These are phyloP conservation scores for Lutjanus argentimaculatus DNA, from an alignment of 2,797 vertebrate species.

Conservation along the genomic window DNA sequence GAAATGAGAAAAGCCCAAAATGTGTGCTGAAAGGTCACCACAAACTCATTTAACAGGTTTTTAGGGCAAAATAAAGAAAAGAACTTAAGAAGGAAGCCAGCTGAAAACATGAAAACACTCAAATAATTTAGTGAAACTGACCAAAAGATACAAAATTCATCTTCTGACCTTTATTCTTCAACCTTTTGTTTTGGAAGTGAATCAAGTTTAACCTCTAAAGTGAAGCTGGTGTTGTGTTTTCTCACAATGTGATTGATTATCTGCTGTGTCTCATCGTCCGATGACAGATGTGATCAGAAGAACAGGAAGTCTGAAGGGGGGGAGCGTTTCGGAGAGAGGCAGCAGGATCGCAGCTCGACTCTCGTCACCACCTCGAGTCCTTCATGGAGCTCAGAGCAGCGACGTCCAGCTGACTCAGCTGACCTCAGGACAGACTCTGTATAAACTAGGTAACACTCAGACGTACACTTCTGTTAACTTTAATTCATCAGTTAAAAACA, in stretches of 20 bases:
- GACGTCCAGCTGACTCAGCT: constrained; percentile 86
- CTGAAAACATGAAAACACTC: not conserved
- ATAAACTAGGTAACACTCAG: constrained; percentile 81
- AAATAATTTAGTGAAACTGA: no score
- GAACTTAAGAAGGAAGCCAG: no score
- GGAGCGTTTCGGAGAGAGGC: constrained; percentile 60
- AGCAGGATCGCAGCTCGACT: constrained; percentile 83
- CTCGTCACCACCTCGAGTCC: constrained; percentile 71
- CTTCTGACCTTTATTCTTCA: not conserved
- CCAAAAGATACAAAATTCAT: no score
- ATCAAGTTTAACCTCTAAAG: not conserved
- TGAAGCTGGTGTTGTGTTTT: not conserved
- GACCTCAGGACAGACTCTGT: constrained; percentile 80
- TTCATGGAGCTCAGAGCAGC: constrained; percentile 86
- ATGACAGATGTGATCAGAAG: constrained; percentile 87
- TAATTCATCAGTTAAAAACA: no score
- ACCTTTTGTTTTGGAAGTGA: not conserved
- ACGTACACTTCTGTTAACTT: no score
- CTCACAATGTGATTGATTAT: not conserved
- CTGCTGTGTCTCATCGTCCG: not conserved
- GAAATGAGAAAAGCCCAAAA: no score
- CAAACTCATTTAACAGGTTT: no score
- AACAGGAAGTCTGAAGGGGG: constrained; percentile 74
- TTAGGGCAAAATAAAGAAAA: no score
- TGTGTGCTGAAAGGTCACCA: no score